Percentiles rank a stretch among this genome's conserved stretches.
phyloP scores from a whole-genome alignment of 2,888 invertebrate genomes.

The Ganaspis brasiliensis region DNA sequence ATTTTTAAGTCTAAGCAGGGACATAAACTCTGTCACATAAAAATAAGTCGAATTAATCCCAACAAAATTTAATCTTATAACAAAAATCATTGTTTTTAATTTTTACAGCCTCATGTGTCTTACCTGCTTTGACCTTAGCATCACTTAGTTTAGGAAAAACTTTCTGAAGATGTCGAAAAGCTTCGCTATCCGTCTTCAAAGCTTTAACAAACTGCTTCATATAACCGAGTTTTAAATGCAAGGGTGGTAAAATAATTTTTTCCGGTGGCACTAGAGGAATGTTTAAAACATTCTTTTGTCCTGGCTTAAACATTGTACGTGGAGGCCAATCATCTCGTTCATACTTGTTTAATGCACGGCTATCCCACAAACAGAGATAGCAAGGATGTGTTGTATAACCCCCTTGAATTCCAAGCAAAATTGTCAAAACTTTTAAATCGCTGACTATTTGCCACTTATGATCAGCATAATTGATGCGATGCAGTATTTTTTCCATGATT shows the following conservation, averaged over 20 bases:
- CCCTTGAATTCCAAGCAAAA: too few species aligned
- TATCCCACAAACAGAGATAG: conserved; percentile 45
- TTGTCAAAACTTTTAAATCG: not conserved
- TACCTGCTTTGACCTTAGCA: conserved; percentile 54
- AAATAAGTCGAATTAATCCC: too few species aligned
- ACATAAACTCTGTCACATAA: too few species aligned
- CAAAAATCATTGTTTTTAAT: too few species aligned
- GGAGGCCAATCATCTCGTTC: too few species aligned
- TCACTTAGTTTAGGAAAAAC: conserved; percentile 47
- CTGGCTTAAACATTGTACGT: too few species aligned
- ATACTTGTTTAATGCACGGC: conserved; percentile 5
- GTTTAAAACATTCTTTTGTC: conserved; percentile 16
- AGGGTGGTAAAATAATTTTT: conserved; percentile 44
- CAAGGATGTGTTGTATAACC: too few species aligned
- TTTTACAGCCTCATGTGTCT: too few species aligned
- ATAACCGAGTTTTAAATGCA: conserved; percentile 50
- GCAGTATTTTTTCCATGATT: not conserved
- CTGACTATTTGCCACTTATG: not conserved
- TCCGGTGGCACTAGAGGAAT: conserved; percentile 35
- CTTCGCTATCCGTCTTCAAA: conserved; percentile 38
- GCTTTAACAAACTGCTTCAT: conserved; percentile 52
- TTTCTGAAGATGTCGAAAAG: conserved; percentile 45
- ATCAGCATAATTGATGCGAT: not conserved
- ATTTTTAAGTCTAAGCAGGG: too few species aligned
- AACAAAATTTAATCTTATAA: too few species aligned